Evolutionary conservation across 2,888 invertebrate species (phyloP), one percentile per base, ranked within the genome.

Genomic region (Perdita meconis): DNA sequence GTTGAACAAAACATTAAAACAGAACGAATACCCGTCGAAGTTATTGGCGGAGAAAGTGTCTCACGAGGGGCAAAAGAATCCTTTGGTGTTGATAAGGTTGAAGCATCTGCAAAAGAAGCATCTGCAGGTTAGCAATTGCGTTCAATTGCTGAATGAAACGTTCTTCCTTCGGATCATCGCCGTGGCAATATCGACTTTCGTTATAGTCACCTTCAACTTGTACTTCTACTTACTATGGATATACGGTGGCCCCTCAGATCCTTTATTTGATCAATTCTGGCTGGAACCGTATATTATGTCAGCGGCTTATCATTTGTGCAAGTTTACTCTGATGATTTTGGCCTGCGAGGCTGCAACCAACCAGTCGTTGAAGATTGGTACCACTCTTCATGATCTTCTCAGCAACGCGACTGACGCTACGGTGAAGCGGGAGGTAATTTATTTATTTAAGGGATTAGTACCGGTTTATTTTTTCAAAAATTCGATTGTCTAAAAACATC

Each of bases 181-280:
- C 0, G 78, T 86, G 2, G 78, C 88, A 0, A 79, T 85, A 0
- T 67, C 86, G n/a, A 90, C 88, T 0, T 90, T 90, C 40, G 81
- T 73, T 2, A 83, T 88, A 38, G 79, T 89, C 0, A 89, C 90
- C 0, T 90, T 90, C 40, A 85, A 88, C 0, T 47, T 89, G 1
- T 75, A 73, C 24, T 73, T 73, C 2, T 36, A 12, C 6, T 1
- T 73, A 8, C 0, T 75, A 0, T 65, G 51, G 34, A 2, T 44
- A 0, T 0, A 38, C 3, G 38, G 42, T 0, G 44, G 55, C 0
- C n/a, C 19, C 1, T 0, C 5, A 0, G 16, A 68, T 4, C 42
- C 64, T 22, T 10, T 55, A 0, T 77, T 82, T 1, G 70, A 44
- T 12, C 78, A 86, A 22, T 73, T 86, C 22, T 89, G 89, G 89